Conservation (phyloP, 2,113 vertebrate species). For the Anhinga anhinga region DNA sequence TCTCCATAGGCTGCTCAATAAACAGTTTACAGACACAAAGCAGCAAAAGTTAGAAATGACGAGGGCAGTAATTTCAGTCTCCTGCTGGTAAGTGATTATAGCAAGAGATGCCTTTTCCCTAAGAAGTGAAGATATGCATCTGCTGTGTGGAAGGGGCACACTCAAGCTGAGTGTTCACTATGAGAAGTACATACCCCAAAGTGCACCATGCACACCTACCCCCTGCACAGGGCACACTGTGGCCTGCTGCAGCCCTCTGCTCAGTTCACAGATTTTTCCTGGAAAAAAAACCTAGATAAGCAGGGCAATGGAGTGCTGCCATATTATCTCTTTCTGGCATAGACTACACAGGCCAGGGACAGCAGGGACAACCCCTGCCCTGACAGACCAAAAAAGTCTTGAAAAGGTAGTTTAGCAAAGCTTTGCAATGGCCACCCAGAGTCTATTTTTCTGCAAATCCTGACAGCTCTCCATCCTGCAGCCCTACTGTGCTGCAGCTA, state of each 20-base stretch:
- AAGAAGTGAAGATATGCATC: not conserved
- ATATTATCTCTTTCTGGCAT: not conserved
- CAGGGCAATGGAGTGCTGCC: not conserved
- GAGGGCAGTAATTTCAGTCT: not conserved
- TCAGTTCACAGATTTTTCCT: not conserved
- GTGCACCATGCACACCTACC: no score
- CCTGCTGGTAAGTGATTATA: not conserved
- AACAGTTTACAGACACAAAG: not conserved
- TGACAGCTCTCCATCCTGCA: not conserved
- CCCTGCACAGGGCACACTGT: fast-evolving
- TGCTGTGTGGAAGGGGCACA: not conserved
- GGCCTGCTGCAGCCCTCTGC: not conserved
- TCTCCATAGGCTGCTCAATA: not conserved
- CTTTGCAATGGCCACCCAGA: not conserved
- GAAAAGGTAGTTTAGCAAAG: not conserved
- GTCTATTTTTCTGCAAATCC: not conserved
- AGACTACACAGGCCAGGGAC: not conserved
- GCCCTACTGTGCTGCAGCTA: not conserved
- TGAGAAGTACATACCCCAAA: not conserved
- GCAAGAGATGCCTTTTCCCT: not conserved
- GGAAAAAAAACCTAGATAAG: not conserved
- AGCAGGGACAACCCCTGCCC: fast-evolving
- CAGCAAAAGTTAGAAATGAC: not conserved
- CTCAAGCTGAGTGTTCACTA: not conserved
- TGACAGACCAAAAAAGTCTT: not conserved